Base-by-base conservation (phyloP, 30 jellyfish, hydroid and myxozoan species). In the Hydractinia symbiolongicarpus region DNA sequence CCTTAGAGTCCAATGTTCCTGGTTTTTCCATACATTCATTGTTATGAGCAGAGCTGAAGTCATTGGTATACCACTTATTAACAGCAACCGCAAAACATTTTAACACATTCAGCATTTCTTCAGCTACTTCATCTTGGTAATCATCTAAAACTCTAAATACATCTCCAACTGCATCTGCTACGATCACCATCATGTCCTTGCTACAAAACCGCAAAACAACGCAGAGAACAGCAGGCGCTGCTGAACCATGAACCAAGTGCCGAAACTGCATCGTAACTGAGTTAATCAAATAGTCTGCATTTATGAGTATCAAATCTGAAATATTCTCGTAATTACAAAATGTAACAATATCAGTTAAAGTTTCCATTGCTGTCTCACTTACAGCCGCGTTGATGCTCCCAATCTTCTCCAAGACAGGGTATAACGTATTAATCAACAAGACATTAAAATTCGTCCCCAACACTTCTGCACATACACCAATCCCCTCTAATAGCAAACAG, bases 221-320 rank as follows among this genome's bases (percentile, higher is more conserved):
- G n/a, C 95, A 83, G 20, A 94, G 79, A 51, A 94, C 99, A 73
- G 88, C 81, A n/a, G 99, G 96, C 4, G 96, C 95, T 8, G 99
- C 84, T 20, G 99, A 84, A n/a, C 73, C 88, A 72, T 78, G 70
- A 40, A 89, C 72, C 86, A 83, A 73, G 70, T 88, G 95, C 30
- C 99, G 87, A 66, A 94, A 94, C 68, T 86, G 82, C 91, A 86
- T 67, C 40, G 99, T 83, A 0, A 94, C 82, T 4, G 95, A 85
- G 79, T 88, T 88, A 56, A 94, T 62, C 66, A 94, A 72, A 61
- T 94, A 94, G 64, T 94, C 99, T 1, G 96, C 84, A 78, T 94
- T 94, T 20, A 58, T 19, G 5, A 89, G 21, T 4, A 94, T 84
- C 82, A 94, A 82, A 15, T 71, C 89, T 4, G 97, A 79, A 50